Percentiles rank a stretch among this genome's conserved stretches.
These are phyloP conservation scores for Flexamia atlantica DNA, from an alignment of 2,888 invertebrate species.

Conservation along the genomic window DNA sequence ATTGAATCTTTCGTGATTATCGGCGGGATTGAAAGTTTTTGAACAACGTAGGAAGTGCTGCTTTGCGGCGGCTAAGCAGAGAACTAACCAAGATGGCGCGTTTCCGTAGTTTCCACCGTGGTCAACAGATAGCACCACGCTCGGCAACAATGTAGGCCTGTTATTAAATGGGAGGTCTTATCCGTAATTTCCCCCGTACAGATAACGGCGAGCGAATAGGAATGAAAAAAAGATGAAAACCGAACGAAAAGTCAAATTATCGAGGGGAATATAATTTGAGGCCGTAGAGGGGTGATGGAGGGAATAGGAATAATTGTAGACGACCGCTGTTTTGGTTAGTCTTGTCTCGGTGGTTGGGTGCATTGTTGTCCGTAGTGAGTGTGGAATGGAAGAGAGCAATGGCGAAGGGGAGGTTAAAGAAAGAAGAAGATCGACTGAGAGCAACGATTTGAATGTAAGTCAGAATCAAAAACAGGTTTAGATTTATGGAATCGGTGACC, in stretches of 20 bases:
- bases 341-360: constrained; percentile 53
- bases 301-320: constrained; percentile 62
- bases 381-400: constrained; percentile 62
- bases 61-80: neutral
- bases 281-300: constrained; percentile 63
- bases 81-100: constrained; percentile 50
- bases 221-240: constrained; percentile 64
- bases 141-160: constrained; percentile 62
- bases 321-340: constrained; percentile 57
- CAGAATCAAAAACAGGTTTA: constrained; percentile 43
- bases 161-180: constrained; percentile 66
- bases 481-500: neutral
- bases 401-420: constrained; percentile 61
- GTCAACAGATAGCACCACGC: constrained; percentile 51
- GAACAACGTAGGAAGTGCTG: constrained; percentile 10
- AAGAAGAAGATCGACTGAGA: constrained; percentile 61
- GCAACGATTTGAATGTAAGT: constrained; percentile 62
- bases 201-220: constrained; percentile 64
- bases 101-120: neutral
- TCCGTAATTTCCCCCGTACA: constrained; percentile 64
- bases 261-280: constrained; percentile 66
- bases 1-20: no score
- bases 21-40: no score
- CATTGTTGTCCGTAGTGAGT: constrained; percentile 46
- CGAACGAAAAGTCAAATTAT: constrained; percentile 66